Evolutionary conservation across 1,140 invertebrate species (phyloP).

Genomic region (Atta cephalotes): DNA sequence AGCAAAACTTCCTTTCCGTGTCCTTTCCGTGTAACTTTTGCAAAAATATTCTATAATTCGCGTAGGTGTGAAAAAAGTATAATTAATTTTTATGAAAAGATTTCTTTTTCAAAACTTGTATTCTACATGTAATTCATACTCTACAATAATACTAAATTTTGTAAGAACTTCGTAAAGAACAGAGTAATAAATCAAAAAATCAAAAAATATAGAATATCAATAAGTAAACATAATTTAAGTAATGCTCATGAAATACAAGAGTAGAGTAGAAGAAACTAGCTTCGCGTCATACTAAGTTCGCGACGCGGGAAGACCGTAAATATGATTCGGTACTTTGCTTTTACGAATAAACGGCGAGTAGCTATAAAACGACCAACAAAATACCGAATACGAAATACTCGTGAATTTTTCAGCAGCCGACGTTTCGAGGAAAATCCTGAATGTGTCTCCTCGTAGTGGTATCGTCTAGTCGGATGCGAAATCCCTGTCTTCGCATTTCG

Average conservation of each 20-base stretch:
- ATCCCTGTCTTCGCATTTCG: conserved; percentile 53
- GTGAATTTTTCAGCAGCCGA: conserved; percentile 56
- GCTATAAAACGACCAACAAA: conserved; percentile 55
- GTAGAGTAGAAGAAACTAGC: conserved; percentile 5
- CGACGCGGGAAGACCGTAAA: conserved; percentile 47
- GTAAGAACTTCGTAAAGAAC: neutral
- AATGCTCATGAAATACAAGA: conserved; percentile 23
- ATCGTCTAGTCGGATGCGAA: conserved; percentile 27
- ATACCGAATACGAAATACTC: conserved; percentile 61
- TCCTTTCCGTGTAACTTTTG: neutral
- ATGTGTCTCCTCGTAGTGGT: conserved; percentile 15
- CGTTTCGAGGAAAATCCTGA: conserved; percentile 32
- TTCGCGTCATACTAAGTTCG: conserved; percentile 27
- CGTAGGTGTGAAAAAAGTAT: neutral
- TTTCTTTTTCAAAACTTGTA: neutral
- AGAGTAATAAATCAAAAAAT: neutral
- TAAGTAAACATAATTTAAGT: conserved; percentile 55
- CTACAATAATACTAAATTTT: conserved; percentile 7
- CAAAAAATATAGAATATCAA: conserved; percentile 1
- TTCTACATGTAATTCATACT: too few relatives aligned
- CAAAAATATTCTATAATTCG: neutral
- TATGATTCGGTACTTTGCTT: conserved; percentile 63
- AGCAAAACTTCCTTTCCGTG: too few relatives aligned
- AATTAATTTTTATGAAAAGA: neutral
- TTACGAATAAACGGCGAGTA: conserved; percentile 56